phyloP scores from a whole-genome alignment of 2,797 vertebrate species.

The Pipistrellus pygmaeus region DNA sequence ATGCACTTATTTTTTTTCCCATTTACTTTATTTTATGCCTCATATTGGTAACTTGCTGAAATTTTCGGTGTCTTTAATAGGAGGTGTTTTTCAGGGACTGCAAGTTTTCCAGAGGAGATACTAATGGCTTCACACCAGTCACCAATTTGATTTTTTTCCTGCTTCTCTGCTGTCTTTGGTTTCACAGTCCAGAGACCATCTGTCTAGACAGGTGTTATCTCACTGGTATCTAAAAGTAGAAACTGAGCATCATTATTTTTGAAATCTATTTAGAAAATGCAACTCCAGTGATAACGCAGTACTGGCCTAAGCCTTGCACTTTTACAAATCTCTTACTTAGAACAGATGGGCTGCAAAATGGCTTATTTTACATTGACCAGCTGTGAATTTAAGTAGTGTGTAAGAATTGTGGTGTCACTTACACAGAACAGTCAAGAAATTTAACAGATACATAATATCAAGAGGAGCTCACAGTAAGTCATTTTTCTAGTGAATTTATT shows the following conservation, averaged over 20 bases:
- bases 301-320: conserved; percentile 82
- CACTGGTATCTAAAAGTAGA: conserved; percentile 85
- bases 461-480: conserved; percentile 48
- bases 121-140: conserved; percentile 79
- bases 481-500: conserved; percentile 50
- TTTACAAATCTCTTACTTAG: conserved; percentile 82
- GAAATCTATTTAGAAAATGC: conserved; percentile 85
- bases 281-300: conserved; percentile 79
- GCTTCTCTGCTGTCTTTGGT: conserved; percentile 82
- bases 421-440: conserved; percentile 77
- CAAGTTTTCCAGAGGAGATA: conserved; percentile 71
- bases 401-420: conserved; percentile 75
- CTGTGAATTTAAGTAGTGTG: conserved; percentile 84
- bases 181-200: conserved; percentile 83
- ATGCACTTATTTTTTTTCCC: not conserved
- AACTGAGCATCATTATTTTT: conserved; percentile 86
- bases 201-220: conserved; percentile 85
- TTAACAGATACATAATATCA: conserved; percentile 73
- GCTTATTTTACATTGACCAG: conserved; percentile 85
- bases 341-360: conserved; percentile 88
- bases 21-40: not conserved
- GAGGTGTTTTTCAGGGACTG: conserved; percentile 70
- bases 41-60: conserved; percentile 49
- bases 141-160: conserved; percentile 71
- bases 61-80: conserved; percentile 66